Percentiles rank a stretch among this genome's conserved stretches.
Evolutionary conservation across 2,113 vertebrate species (phyloP).

Genomic region (Dolichallabes microphthalmus): DNA sequence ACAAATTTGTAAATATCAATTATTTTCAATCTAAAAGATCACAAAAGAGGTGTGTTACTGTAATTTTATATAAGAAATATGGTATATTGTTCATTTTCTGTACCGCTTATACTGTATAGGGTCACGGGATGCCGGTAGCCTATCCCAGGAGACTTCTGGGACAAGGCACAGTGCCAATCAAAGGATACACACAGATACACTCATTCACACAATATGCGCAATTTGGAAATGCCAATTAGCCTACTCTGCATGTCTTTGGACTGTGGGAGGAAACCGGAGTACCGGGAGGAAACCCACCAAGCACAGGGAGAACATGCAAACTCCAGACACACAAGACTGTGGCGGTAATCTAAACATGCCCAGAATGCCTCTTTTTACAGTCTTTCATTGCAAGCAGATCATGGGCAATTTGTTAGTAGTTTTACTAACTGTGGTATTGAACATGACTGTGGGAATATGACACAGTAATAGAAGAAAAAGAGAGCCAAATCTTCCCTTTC

Average conservation of each 20-base stretch:
- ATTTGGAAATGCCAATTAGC: no score
- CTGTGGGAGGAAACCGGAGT: no score
- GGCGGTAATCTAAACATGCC: background rate
- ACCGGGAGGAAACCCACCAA: no score
- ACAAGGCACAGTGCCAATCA: no score
- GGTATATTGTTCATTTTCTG: background rate
- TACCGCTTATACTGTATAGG: no score
- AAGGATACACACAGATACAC: no score
- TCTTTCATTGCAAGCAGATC: conserved; percentile 7
- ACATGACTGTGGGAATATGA: conserved; percentile 45
- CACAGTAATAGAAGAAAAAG: conserved; percentile 26
- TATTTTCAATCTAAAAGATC: background rate
- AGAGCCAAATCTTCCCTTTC: conserved; percentile 54
- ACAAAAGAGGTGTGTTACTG: background rate
- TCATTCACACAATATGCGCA: no score
- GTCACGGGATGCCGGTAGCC: no score
- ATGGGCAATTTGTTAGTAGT: conserved; percentile 20
- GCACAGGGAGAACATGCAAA: no score
- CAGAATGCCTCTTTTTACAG: conserved; percentile 21
- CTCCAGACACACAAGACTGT: no score
- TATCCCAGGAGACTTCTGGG: no score
- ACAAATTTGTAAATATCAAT: background rate
- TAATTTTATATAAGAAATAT: background rate
- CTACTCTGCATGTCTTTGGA: no score
- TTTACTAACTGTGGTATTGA: conserved; percentile 24